These are phyloP conservation scores for Lycopodina hypogea DNA, from an alignment of 37 sponge, comb jelly and placozoan species.

Conservation along the genomic window DNA sequence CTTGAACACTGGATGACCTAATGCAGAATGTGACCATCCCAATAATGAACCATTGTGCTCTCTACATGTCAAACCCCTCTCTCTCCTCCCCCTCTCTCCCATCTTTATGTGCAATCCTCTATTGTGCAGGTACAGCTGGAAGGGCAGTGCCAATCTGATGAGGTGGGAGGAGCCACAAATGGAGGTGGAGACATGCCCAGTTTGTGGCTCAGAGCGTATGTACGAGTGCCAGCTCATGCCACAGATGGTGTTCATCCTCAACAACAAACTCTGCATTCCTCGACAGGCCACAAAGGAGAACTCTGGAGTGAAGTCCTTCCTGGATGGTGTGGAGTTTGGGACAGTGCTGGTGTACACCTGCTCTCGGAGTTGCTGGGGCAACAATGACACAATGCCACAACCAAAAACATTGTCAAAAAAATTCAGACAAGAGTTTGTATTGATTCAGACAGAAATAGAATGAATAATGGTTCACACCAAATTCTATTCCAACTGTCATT, in stretches of 20 bases:
- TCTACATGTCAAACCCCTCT: no score
- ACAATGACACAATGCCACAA: neutral
- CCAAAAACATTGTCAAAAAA: neutral
- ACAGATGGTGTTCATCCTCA: conserved; percentile 57
- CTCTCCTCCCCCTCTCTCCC: no score
- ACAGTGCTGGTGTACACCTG: conserved; percentile 77
- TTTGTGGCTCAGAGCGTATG: conserved; percentile 54
- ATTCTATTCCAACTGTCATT: no score
- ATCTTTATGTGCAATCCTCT: no score
- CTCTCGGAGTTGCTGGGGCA: conserved; percentile 73
- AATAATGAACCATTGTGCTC: no score
- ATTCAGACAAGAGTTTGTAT: conserved; percentile 32
- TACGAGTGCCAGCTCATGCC: conserved; percentile 87
- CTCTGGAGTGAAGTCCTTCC: neutral
- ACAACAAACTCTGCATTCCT: neutral
- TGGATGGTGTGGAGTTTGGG: conserved; percentile 59
- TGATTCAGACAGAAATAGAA: conserved; percentile 54
- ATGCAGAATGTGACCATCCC: no score
- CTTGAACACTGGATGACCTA: no score
- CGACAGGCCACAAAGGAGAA: neutral
- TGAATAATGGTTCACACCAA: neutral
- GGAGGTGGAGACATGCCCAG: neutral
- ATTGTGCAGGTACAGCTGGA: conserved; percentile 26
- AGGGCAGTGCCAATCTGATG: conserved; percentile 17
- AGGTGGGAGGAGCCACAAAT: neutral